Evolutionary conservation across 2,888 invertebrate genomes (phyloP), one percentile per base, ranked within the genome.

Genomic region (Sturmia bella): DNA sequence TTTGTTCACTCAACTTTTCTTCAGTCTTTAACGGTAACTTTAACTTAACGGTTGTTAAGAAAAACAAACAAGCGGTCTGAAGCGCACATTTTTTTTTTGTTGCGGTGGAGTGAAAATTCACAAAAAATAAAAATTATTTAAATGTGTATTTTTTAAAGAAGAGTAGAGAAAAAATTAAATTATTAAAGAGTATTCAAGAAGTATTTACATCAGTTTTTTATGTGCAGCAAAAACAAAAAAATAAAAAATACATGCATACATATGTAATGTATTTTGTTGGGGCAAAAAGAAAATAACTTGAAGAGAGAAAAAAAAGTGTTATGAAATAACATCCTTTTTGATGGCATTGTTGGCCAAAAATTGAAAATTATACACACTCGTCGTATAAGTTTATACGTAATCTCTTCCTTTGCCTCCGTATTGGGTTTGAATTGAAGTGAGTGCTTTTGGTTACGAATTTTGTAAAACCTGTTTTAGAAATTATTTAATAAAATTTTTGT

Each of bases 11-110:
- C 52, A 61, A 66, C 7, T 54, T 80, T 69, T 59, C 43, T 72
- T 80, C 39, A 83, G 83, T 83, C 77, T 74, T 77, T 80, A 74
- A 83, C 83, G 83, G 80, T 83, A 80, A 74, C 80, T 80, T 70
- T 56, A 74, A 64, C 77, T 48, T 48, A 43, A 70, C 80, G 80
- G 83, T 80, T 76, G 75, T 66, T 48, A 72, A 77, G 41, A 11
- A 13, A 66, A 27, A 66, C 17, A 21, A 27, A 56, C 27, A 64
- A 41, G 50, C 19, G 63, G 54, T 66, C 27, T 32, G 15, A 54
- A 54, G 21, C 54, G 17, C 57, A 37, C 2, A 32, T 43, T 70
- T n/a, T 43, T 63, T 61, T 73, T 74, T 63, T 80, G 79, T 68
- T 80, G 79, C 72, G 73, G 50, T 63, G 68, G 43, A 69, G 66